Evolutionary conservation across 2,797 vertebrate species (phyloP).

Genomic region (Cetoscarus ocellatus): DNA sequence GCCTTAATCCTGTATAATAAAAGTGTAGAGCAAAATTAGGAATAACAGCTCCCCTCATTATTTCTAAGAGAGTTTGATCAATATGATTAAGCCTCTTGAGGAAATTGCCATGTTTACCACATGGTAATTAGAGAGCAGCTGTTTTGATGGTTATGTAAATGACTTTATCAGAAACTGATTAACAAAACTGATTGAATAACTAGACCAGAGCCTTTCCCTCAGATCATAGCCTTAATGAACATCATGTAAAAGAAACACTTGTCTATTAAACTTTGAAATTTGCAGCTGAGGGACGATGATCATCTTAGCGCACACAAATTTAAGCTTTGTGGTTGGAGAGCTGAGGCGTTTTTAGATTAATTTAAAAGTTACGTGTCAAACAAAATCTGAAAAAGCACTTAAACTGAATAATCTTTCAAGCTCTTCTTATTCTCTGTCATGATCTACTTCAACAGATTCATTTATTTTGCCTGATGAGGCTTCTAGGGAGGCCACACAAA

Average conservation of each 20-base stretch:
- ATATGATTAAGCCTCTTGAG: conserved; percentile 56
- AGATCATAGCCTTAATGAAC: conserved; percentile 55
- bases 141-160: conserved; percentile 75
- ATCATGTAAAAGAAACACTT: conserved; percentile 10
- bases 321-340: not conserved
- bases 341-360: not conserved
- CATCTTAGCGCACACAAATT: conserved; percentile 1
- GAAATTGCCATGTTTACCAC: conserved; percentile 67
- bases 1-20: conserved; percentile 3
- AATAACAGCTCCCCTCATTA: conserved; percentile 41
- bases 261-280: conserved; percentile 4
- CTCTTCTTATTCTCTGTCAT: too few relatives aligned
- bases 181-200: conserved; percentile 64
- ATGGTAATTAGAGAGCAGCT: conserved; percentile 63
- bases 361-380: not conserved
- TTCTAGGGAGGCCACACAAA: too few relatives aligned
- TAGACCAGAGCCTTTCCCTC: conserved; percentile 43
- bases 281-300: conserved; percentile 1
- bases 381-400: too few relatives aligned
- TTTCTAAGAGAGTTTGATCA: conserved; percentile 46
- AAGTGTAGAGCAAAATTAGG: conserved; percentile 18
- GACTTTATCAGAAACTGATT: conserved; percentile 69
- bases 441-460: too few relatives aligned
- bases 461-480: too few relatives aligned
- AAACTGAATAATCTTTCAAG: too few relatives aligned